These are phyloP conservation scores for Aspidiotus destructor DNA, from an alignment of 2,888 invertebrate species.

Conservation along the genomic window DNA sequence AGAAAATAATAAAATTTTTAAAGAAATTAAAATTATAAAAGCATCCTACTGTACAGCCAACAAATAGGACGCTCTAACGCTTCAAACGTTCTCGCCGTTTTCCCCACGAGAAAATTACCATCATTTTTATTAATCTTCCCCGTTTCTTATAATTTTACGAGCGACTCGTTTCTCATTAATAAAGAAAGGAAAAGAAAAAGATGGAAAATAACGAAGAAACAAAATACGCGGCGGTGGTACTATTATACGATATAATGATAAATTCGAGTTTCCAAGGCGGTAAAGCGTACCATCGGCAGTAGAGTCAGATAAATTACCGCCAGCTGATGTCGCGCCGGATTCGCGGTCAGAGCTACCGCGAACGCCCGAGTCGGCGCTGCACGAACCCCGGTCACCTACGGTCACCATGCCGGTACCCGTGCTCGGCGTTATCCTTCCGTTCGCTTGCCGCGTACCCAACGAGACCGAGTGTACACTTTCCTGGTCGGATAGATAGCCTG, in stretches of 20 bases:
- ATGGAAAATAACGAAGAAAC: background rate
- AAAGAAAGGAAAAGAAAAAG: background rate
- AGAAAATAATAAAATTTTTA: conserved; percentile 3
- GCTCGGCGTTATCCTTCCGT: conserved; percentile 44
- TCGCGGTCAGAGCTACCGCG: conserved; percentile 72
- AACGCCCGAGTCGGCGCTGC: conserved; percentile 78
- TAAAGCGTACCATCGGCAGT: conserved; percentile 57
- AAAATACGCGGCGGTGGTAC: conserved; percentile 3
- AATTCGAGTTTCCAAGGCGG: conserved; percentile 15
- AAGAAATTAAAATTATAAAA: background rate
- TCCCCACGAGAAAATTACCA: background rate
- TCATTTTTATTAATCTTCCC: no score
- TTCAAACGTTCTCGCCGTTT: no score
- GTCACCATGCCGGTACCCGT: conserved; percentile 37
- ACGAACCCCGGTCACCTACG: conserved; percentile 65
- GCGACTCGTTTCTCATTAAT: background rate
- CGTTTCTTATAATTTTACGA: background rate
- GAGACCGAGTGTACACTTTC: conserved; percentile 67
- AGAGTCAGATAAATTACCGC: conserved; percentile 62
- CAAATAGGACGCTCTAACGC: no score
- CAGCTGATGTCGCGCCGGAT: conserved; percentile 69
- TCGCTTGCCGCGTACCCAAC: conserved; percentile 40
- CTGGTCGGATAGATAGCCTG: conserved; percentile 74
- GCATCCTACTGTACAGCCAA: background rate
- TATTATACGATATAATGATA: background rate